Base-by-base conservation (phyloP, 2,797 vertebrate genomes). In the Cossypha dichroa region DNA sequence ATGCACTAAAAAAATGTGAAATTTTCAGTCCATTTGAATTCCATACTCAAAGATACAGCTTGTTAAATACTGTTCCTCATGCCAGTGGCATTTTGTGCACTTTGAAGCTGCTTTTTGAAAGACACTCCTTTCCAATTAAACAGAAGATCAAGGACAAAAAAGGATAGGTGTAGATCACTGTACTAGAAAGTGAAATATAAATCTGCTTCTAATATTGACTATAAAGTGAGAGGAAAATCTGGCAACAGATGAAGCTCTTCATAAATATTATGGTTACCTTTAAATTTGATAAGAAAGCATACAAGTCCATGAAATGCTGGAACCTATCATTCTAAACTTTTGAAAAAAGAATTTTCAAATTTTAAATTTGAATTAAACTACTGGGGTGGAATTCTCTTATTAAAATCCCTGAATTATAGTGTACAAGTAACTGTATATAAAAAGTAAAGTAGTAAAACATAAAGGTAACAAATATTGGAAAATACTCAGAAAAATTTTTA, bases 81-180 rank as follows among this genome's bases (percentile, higher is more conserved):
- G 83, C 60, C 88, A 36, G 19, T 20, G 31, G 26, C 64, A 60
- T 77, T 88, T 55, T 83, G 13, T 60, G 77, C 64, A 59, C 88
- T 95, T 88, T 69, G 72, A 93, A 93, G 76, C 13, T 60, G 29
- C 12, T 70, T 90, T 78, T 77, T 95, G 82, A 93, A 80, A 72
- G 68, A 38, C 29, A 63, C 4, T 74, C 17, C 59, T 45, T 90
- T 88, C 43, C 62, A 80, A 91, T 62, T 76, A 59, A 79, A 74
- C 8, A 77, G 59, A 85, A 83, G 45, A 88, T 83, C 64, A 88
- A 67, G 45, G 25, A 67, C 10, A 76, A 45, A 85, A 31, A 49
- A 72, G 15, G 10, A 54, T 19, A 70, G 59, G 23, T 90, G 48
- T 62, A 79, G 28, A 55, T 58, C 40, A 59, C 22, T 22, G 25